phyloP scores from a whole-genome alignment of 2,797 vertebrate species.

The Geotrypetes seraphini region DNA sequence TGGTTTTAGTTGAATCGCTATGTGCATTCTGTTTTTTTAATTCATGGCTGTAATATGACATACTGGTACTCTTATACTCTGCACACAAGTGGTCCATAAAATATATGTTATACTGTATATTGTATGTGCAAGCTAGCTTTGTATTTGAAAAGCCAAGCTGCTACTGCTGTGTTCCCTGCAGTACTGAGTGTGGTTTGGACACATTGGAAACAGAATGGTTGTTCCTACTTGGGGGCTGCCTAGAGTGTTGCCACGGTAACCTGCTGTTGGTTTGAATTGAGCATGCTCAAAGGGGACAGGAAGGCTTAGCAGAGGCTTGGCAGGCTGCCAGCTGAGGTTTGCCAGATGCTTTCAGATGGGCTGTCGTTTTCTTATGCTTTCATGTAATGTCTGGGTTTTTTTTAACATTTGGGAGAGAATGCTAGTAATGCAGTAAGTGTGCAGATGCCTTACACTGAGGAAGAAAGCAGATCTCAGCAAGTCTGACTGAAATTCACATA shows the following conservation, averaged over 20 bases:
- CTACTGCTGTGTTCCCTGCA: too few species aligned
- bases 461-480: constrained; percentile 40
- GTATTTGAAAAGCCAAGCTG: too few species aligned
- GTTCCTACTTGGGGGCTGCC: constrained; percentile 57
- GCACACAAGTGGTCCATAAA: too few species aligned
- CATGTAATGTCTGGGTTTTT: constrained; percentile 46
- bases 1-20: too few species aligned
- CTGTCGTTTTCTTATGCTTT: constrained; percentile 55
- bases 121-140: too few species aligned
- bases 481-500: constrained; percentile 47
- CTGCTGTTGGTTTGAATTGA: constrained; percentile 46
- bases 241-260: constrained; percentile 64
- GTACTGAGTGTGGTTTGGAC: constrained; percentile 32
- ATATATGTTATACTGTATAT: too few species aligned
- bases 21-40: too few species aligned
- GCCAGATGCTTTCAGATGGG: constrained; percentile 64
- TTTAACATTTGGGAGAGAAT: constrained; percentile 44
- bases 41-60: too few species aligned
- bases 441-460: constrained; percentile 42
- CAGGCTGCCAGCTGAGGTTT: constrained; percentile 60
- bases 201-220: constrained; percentile 55
- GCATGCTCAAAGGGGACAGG: constrained; percentile 51
- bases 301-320: constrained; percentile 65
- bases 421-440: constrained; percentile 53
- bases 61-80: too few species aligned